Conservation (phyloP, 64 coral and sea anemone species). For the Montipora cactus region DNA sequence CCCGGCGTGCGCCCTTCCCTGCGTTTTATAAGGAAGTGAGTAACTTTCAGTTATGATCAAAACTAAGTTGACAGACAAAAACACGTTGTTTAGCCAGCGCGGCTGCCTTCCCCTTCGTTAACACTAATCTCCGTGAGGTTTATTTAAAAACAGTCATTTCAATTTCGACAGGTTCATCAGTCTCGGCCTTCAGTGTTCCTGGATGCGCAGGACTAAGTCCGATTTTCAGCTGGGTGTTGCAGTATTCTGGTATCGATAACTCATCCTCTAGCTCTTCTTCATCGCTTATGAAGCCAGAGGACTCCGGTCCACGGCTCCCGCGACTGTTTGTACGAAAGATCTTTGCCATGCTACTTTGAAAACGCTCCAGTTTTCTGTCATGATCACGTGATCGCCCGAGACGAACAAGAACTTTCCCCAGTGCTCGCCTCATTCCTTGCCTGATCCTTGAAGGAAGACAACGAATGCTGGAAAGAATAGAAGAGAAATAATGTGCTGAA, state of each 20-base stretch:
- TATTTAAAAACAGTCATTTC: slow-evolving; percentile 36
- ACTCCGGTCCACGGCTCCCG: slow-evolving; percentile 11
- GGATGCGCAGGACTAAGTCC: background rate
- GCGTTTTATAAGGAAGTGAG: too few relatives aligned
- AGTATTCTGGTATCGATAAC: background rate
- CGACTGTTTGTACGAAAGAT: slow-evolving; percentile 4
- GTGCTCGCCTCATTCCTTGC: background rate
- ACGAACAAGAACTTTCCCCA: background rate
- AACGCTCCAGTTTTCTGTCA: slow-evolving; percentile 26
- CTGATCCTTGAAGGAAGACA: slow-evolving; percentile 35
- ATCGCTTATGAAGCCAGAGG: slow-evolving; percentile 39
- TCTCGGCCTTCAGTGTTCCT: background rate
- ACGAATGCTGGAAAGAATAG: background rate
- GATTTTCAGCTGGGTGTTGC: slow-evolving; percentile 16
- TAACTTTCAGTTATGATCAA: too few relatives aligned
- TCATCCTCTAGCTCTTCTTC: slow-evolving; percentile 15
- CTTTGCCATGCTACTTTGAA: slow-evolving; percentile 35
- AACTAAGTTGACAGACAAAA: background rate
- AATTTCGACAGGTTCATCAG: slow-evolving; percentile 26
- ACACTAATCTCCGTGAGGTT: background rate
- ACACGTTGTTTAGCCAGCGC: background rate
- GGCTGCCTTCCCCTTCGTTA: background rate
- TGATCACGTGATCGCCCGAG: background rate
- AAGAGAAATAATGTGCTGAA: background rate
- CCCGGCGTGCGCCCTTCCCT: too few relatives aligned